phyloP scores from a whole-genome alignment of 2,888 invertebrate genomes.

The Tipula helvola region DNA sequence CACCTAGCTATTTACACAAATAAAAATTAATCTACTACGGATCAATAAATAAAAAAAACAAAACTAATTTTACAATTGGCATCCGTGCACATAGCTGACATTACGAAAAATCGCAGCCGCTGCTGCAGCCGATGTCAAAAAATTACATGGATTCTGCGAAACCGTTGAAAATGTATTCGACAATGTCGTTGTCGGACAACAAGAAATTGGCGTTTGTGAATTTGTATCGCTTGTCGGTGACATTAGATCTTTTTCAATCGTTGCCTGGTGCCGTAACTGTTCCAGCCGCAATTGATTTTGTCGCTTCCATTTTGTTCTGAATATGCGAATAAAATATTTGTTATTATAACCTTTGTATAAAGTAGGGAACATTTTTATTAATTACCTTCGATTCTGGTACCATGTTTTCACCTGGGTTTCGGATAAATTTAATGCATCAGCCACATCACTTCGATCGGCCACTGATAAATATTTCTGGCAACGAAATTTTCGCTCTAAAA shows the following conservation, averaged over 20 bases:
- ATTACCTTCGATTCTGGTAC: constrained; percentile 43
- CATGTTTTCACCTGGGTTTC: constrained; percentile 95
- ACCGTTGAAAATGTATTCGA: constrained; percentile 26
- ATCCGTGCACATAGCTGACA: constrained; percentile 60
- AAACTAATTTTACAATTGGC: constrained; percentile 43
- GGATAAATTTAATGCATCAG: constrained; percentile 75
- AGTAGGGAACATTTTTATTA: not conserved
- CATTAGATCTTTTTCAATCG: constrained; percentile 55
- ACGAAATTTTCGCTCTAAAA: constrained; percentile 79
- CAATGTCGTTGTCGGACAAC: constrained; percentile 26
- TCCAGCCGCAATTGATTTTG: constrained; percentile 78
- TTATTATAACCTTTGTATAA: not conserved
- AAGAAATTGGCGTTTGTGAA: constrained; percentile 24
- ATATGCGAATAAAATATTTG: not conserved
- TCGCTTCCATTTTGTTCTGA: constrained; percentile 77
- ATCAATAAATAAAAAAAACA: not conserved
- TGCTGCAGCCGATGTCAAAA: constrained; percentile 47
- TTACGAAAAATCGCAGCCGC: constrained; percentile 57
- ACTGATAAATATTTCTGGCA: constrained; percentile 91
- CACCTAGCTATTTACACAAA: not conserved
- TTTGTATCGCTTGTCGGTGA: constrained; percentile 18
- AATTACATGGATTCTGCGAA: constrained; percentile 41
- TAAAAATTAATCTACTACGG: not conserved
- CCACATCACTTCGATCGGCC: constrained; percentile 85
- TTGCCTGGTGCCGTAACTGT: constrained; percentile 73